These are phyloP conservation scores for Heloderma charlesbogerti DNA, from an alignment of 2,113 vertebrate species.

Conservation along the genomic window DNA sequence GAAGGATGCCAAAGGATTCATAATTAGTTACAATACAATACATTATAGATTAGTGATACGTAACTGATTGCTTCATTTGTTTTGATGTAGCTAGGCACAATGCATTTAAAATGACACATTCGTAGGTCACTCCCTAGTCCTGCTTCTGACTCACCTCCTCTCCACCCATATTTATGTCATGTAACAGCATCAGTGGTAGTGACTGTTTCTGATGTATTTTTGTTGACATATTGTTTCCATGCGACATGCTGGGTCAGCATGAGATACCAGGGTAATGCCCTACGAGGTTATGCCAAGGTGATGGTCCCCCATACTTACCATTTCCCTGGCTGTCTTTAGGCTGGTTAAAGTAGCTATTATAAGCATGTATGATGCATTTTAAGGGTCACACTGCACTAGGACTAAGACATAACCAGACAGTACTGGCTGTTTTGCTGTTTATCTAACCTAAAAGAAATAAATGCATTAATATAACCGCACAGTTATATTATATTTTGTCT, in stretches of 20 bases:
- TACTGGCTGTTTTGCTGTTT: conserved; percentile 21
- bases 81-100: neutral
- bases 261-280: neutral
- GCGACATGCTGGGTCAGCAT: neutral
- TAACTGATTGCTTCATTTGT: neutral
- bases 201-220: neutral
- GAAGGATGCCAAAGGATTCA: neutral
- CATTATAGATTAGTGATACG: neutral
- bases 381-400: conserved; percentile 8
- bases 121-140: neutral
- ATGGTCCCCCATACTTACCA: neutral
- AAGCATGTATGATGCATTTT: neutral
- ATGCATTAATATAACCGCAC: conserved; percentile 24
- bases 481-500: conserved; percentile 17
- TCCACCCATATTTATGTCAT: neutral
- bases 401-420: conserved; percentile 48
- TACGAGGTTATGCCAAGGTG: neutral
- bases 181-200: neutral
- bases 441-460: conserved; percentile 39
- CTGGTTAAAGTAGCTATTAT: neutral
- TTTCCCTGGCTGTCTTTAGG: neutral
- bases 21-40: neutral
- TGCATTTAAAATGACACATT: neutral
- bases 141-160: neutral
- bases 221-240: neutral